Percentiles rank a stretch among this genome's conserved stretches.
Conservation (phyloP, 2,113 vertebrate genomes). For the Hystrix cristata region DNA sequence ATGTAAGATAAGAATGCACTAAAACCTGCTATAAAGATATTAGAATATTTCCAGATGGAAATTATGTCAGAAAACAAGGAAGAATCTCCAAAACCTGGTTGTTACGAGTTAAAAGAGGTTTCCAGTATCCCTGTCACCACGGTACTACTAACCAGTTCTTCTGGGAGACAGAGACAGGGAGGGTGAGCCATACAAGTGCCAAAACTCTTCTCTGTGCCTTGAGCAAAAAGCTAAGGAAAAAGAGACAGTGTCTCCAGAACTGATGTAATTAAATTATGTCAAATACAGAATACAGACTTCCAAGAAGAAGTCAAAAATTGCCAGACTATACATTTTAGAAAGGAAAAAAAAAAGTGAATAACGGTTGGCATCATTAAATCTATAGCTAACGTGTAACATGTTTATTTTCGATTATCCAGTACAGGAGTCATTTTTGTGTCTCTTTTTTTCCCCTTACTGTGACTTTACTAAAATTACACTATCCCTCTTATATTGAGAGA, state of each 20-base stretch:
- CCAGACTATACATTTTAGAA: not conserved
- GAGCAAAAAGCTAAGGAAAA: not conserved
- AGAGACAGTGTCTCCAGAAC: not conserved
- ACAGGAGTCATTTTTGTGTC: not conserved
- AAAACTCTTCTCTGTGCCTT: not conserved
- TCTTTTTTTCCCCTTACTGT: not conserved
- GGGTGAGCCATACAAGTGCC: not conserved
- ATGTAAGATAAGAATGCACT: not conserved
- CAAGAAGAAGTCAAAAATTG: rapidly evolving
- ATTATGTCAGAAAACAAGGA: not conserved
- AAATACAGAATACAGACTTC: not conserved
- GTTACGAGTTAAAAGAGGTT: not conserved
- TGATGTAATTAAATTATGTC: not conserved
- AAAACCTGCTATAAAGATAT: not conserved
- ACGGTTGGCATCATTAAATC: not conserved
- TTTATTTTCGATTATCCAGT: not conserved
- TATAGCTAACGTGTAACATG: not conserved
- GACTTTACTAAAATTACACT: not conserved
- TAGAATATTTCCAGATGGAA: not conserved
- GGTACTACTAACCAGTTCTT: not conserved
- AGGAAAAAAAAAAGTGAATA: not conserved
- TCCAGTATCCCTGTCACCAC: not conserved
- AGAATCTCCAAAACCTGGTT: not conserved
- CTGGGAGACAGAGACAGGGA: not conserved
- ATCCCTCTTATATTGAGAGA: not conserved